Evolutionary conservation across 2,113 vertebrate species (phyloP).

Genomic region (Echinops telfairi): DNA sequence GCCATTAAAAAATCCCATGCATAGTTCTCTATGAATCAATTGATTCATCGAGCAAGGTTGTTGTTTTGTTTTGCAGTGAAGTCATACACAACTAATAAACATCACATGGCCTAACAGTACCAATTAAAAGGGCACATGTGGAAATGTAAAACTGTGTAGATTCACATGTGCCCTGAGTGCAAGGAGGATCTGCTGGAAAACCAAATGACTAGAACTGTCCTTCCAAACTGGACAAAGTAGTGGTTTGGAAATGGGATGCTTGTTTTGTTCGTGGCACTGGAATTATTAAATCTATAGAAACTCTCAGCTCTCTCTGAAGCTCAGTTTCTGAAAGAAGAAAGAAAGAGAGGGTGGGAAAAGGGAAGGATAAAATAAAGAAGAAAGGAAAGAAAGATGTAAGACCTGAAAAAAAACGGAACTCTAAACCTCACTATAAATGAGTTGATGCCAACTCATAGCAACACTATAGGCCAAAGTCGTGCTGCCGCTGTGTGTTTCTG

Average conservation of each 20-base stretch:
- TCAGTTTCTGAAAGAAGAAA: neutral
- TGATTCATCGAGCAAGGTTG: neutral
- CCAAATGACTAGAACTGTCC: constrained; percentile 18
- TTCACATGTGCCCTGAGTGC: neutral
- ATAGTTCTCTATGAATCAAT: neutral
- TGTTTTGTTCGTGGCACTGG: neutral
- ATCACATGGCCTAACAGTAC: neutral
- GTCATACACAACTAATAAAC: neutral
- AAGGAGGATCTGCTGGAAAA: neutral
- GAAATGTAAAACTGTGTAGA: constrained; percentile 1
- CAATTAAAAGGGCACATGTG: neutral
- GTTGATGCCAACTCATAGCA: no score
- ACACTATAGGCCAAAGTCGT: no score
- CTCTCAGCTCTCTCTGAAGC: neutral
- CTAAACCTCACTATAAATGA: no score
- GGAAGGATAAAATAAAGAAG: no score
- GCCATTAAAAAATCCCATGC: neutral
- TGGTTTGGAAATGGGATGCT: constrained; percentile 14
- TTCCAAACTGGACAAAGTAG: neutral
- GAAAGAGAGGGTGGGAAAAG: no score
- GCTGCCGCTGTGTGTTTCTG: no score
- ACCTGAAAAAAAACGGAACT: neutral
- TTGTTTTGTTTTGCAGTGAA: neutral
- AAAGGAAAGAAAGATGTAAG: neutral
- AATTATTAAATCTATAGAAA: constrained; percentile 25